A percentile compares a stretch with the other conserved stretches of the same genome.
phyloP scores from a whole-genome alignment of 2,888 invertebrate species.

The Pyrocoelia pectoralis region DNA sequence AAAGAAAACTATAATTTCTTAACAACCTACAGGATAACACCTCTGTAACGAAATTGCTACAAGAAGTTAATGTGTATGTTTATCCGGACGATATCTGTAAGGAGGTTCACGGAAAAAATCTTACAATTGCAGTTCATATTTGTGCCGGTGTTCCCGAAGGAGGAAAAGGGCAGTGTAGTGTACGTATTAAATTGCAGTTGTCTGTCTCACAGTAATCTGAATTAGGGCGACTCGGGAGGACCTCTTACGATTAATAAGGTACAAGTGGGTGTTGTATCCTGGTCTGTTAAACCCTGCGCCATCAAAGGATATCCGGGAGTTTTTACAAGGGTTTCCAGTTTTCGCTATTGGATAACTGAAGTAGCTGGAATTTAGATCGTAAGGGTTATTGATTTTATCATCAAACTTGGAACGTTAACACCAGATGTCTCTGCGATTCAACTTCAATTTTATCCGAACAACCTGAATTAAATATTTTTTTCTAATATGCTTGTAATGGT shows the following conservation, averaged over 20 bases:
- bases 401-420: background rate
- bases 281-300: constrained; percentile 60
- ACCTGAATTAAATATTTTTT: no score
- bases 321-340: constrained; percentile 57
- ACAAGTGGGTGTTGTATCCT: constrained; percentile 60
- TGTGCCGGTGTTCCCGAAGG: constrained; percentile 60
- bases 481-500: no score
- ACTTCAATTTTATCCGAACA: background rate
- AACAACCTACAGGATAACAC: background rate
- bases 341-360: constrained; percentile 47
- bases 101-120: constrained; percentile 41
- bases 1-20: no score
- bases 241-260: constrained; percentile 55
- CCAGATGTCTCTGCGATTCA: background rate
- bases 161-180: constrained; percentile 61
- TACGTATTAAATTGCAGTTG: constrained; percentile 38
- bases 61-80: constrained; percentile 55
- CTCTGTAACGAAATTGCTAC: constrained; percentile 48
- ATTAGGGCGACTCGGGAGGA: constrained; percentile 56
- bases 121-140: constrained; percentile 54
- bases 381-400: background rate
- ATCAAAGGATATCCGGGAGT: constrained; percentile 59
- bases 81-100: constrained; percentile 57
- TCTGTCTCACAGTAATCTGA: background rate
- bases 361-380: constrained; percentile 22